Conservation (phyloP, 1,140 invertebrate species). For the Drosophila jambulina region DNA sequence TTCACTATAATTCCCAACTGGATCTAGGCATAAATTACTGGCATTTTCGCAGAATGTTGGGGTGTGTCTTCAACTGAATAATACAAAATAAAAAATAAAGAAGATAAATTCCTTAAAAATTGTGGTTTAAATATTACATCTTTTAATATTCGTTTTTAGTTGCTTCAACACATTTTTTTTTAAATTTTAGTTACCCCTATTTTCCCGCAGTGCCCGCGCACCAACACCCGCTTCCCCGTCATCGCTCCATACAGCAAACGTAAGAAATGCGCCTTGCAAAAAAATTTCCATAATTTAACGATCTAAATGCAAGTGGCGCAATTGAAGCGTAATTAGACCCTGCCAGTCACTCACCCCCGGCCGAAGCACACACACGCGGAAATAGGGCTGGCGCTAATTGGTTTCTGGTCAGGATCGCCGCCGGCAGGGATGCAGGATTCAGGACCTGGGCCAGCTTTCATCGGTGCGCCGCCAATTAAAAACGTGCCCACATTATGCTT, state of each 20-base stretch:
- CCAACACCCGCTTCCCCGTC: neutral
- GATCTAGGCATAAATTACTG: too few species aligned
- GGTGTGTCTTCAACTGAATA: neutral
- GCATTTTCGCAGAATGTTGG: too few species aligned
- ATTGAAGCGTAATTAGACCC: constrained; percentile 85
- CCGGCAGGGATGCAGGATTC: constrained; percentile 20
- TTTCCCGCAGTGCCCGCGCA: constrained; percentile 17
- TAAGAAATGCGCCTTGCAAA: constrained; percentile 80
- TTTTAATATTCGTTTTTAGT: neutral
- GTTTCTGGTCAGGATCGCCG: constrained; percentile 69
- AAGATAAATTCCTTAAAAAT: neutral
- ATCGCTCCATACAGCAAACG: constrained; percentile 14
- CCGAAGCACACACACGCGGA: constrained; percentile 34
- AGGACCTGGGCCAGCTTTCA: constrained; percentile 55
- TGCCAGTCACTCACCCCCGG: constrained; percentile 61
- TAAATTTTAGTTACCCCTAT: too few species aligned
- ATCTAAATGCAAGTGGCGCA: constrained; percentile 84
- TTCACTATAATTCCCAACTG: too few species aligned
- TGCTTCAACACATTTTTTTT: too few species aligned
- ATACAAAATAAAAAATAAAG: too few species aligned
- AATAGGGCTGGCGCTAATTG: constrained; percentile 72
- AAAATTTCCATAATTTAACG: constrained; percentile 85
- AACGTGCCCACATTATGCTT: constrained; percentile 83
- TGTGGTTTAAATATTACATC: too few species aligned
- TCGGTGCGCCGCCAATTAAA: constrained; percentile 74